Evolutionary conservation across 2,888 invertebrate species (phyloP), one percentile per base, ranked within the genome.

Genomic region (Nymphalis polychloros): DNA sequence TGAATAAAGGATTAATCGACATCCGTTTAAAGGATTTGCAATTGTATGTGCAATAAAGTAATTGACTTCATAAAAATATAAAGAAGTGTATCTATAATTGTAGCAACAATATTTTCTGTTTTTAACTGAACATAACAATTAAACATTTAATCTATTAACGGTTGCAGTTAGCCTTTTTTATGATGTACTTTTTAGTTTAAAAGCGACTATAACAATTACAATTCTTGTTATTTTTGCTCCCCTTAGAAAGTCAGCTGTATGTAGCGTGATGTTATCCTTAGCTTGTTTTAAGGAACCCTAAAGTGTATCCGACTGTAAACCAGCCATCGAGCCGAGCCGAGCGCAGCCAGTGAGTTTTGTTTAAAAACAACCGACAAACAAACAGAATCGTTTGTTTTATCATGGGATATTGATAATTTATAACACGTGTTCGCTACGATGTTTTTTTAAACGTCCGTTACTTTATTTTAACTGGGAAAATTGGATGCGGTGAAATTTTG

Each of bases 391-490:
- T 87, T 90, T 90, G 86, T 88, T 90, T 86, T 89, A 88, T 89
- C 92, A 89, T 88, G 92, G 92, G 92, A 92, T 89, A 87, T 86
- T 91, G 92, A 87, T 92, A 88, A 92, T 90, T 87, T 86, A 79
- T 72, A 77, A 80, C 91, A 90, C 87, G 87, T 88, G 89, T 78
- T 78, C 31, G 65, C 72, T 72, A 72, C 65, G 63, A 23, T 76
- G 73, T 79, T 78, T 78, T 57, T 77, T 77, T 71, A 75, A 77
- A 73, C 81, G 79, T 78, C 74, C 77, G 81, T 79, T 84, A 76
- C 78, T 80, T 83, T 82, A 78, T 80, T 79, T 81, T 75, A 76
- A 76, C 78, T 79, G 81, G 74, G 76, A 78, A 80, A 78, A 48
- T 48, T 31, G n/a, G n/a, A 41, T 31, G 8, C 17, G 48, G 60